A percentile compares a stretch with the other conserved stretches of the same genome.
Conservation (phyloP, 2,113 vertebrate genomes). For the Formicarius rufipectus region DNA sequence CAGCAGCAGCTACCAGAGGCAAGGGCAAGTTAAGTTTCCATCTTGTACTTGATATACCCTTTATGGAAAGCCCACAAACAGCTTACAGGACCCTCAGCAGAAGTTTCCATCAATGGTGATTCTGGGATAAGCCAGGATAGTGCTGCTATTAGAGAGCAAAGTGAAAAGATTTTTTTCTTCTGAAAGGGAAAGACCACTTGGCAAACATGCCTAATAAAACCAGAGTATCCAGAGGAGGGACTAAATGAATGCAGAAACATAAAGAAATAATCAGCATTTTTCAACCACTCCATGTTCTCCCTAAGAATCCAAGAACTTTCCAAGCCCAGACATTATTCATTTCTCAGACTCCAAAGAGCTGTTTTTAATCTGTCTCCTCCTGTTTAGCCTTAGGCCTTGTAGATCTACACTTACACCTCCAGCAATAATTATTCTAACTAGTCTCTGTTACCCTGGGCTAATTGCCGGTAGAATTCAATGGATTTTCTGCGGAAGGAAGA, state of each 20-base stretch:
- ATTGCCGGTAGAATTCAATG: conserved; percentile 27
- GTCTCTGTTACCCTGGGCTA: neutral
- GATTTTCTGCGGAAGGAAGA: neutral
- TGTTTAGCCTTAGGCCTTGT: neutral
- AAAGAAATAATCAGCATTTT: neutral
- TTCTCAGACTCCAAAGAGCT: neutral
- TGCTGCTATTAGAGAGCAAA: neutral
- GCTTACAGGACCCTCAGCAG: neutral
- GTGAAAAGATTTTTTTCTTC: neutral
- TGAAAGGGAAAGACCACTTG: neutral
- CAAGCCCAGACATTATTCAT: neutral
- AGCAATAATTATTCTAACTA: conserved; percentile 32
- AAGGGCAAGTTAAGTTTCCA: neutral
- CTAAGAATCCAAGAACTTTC: neutral
- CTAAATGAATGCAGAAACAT: neutral
- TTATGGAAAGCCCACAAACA: neutral
- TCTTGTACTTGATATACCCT: neutral
- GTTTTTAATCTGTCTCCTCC: conserved; percentile 21
- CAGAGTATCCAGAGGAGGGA: neutral
- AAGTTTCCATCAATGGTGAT: neutral
- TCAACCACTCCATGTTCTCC: neutral
- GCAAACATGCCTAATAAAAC: neutral
- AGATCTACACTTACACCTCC: neutral
- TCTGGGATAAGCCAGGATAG: neutral
- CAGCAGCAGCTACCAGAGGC: neutral